Base-by-base conservation (phyloP, 2,797 vertebrate genomes). In the Spinus pinus region DNA sequence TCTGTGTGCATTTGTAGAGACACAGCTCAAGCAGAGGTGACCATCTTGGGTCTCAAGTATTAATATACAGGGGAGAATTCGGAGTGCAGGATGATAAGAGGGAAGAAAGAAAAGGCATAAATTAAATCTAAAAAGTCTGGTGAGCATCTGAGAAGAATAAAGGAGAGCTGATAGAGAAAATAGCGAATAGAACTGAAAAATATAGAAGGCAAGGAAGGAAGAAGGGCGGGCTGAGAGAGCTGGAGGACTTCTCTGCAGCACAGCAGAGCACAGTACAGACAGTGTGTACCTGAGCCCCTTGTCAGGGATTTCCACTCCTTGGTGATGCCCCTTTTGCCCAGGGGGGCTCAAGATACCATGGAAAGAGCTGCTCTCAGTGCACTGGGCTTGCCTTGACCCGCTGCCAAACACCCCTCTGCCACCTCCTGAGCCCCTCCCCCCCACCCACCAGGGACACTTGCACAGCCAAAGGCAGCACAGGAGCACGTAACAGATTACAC, bases 291-390 rank as follows among this genome's bases (percentile, higher is more conserved):
- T 24, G 28, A 62, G 30, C 28, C 35, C 72, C 39, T 41, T 47
- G 23, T 27, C 6, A 1, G 41, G 27, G 51, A 70, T 85, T 80
- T 82, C 50, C n/a, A 23, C 25, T 78, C 70, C 46, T 74, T 46
- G 33, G 24, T 35, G 49, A 30, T 88, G 39, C 51, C 49, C 33
- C 44, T 87, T 90, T 35, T 71, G 46, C 46, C 73, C 67, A 41
- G 25, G 13, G 10, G 9, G 20, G 31, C 31, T 24, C 12, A 5
- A 58, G 27, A 30, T 11, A 58, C 47, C 39, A 6, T 0, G 0
- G 57, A 83, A 46, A 9, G 72, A 90, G 42, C 57, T 51, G 24
- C 66, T 75, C 12, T 56, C 14, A 23, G n/a, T 39, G n/a, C 13
- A 22, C 56, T 31, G 35, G 17, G 28, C 56, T 74, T 62, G 31